Percentiles rank a stretch among this genome's conserved stretches.
Evolutionary conservation across 2,113 vertebrate species (phyloP).

Genomic region (Pachycephala philippinensis): DNA sequence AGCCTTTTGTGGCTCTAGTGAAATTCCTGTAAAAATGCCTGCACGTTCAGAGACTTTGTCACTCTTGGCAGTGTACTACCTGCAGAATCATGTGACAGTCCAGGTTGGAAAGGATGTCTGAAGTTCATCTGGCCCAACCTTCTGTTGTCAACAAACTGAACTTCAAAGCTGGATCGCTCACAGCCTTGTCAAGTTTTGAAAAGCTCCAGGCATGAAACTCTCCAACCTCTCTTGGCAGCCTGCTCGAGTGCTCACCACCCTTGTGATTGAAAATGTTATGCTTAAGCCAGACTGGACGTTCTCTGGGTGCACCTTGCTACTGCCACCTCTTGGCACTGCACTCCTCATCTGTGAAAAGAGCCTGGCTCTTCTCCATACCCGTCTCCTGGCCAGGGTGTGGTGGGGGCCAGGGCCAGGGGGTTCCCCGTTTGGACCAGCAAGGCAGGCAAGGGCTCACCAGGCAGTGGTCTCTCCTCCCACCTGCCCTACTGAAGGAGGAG

Average conservation of each 20-base stretch:
- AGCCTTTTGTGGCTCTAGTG: not conserved
- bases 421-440: rapidly evolving
- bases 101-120: not conserved
- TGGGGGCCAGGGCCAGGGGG: rapidly evolving
- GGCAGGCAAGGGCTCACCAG: not conserved
- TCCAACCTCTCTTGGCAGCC: not conserved
- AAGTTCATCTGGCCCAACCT: not conserved
- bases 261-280: not conserved
- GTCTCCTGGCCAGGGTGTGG: rapidly evolving
- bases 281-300: rapidly evolving
- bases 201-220: not conserved
- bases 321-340: not conserved
- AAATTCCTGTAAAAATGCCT: not conserved
- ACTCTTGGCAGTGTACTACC: not conserved
- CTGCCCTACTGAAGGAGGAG: not conserved
- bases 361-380: not conserved
- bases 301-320: not conserved
- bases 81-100: not conserved
- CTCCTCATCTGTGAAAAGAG: not conserved
- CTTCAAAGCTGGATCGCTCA: not conserved
- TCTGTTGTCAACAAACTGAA: not conserved
- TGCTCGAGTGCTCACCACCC: not conserved
- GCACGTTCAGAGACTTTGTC: not conserved
- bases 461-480: not conserved
- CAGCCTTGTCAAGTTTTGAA: not conserved